Conservation (phyloP, 64 coral and sea anemone genomes). For the Actinia tenebrosa region DNA sequence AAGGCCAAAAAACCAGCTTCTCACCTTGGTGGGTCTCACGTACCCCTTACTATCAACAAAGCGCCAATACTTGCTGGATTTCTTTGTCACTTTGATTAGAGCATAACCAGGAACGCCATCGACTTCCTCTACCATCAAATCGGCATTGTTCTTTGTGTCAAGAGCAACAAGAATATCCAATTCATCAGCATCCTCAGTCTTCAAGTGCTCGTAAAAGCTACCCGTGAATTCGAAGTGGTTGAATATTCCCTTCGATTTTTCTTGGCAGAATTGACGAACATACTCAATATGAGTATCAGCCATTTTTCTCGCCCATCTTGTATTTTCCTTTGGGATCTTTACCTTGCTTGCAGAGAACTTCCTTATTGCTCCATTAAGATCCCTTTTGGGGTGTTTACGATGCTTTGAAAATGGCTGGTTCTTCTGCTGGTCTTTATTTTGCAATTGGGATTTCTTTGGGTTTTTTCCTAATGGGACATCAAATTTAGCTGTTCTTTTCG, state of each 20-base stretch:
- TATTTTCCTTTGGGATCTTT: slow-evolving; percentile 43
- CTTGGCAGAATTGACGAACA: slow-evolving; percentile 32
- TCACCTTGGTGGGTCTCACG: not conserved
- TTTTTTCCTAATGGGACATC: not conserved
- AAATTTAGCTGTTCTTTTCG: not conserved
- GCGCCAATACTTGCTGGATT: slow-evolving; percentile 2
- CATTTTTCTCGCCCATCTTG: slow-evolving; percentile 37
- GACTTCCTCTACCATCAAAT: slow-evolving; percentile 2
- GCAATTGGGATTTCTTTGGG: not conserved
- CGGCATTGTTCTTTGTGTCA: slow-evolving; percentile 33
- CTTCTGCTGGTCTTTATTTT: not conserved
- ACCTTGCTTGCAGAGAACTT: slow-evolving; percentile 44
- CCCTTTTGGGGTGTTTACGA: not conserved
- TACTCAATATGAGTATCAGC: slow-evolving; percentile 36
- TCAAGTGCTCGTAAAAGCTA: slow-evolving; percentile 57
- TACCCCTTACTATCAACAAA: slow-evolving; percentile 1
- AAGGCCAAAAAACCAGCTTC: slow-evolving; percentile 52
- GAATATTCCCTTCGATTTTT: slow-evolving; percentile 26
- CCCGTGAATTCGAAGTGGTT: slow-evolving; percentile 56
- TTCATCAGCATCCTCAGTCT: slow-evolving; percentile 49
- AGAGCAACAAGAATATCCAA: slow-evolving; percentile 61
- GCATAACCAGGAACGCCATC: slow-evolving; percentile 4
- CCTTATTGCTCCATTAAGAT: slow-evolving; percentile 6
- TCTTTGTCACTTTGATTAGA: not conserved
- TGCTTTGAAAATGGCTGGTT: not conserved